Evolutionary conservation across 2,113 vertebrate genomes (phyloP), one percentile per base, ranked within the genome.

Genomic region (Silurus asotus): DNA sequence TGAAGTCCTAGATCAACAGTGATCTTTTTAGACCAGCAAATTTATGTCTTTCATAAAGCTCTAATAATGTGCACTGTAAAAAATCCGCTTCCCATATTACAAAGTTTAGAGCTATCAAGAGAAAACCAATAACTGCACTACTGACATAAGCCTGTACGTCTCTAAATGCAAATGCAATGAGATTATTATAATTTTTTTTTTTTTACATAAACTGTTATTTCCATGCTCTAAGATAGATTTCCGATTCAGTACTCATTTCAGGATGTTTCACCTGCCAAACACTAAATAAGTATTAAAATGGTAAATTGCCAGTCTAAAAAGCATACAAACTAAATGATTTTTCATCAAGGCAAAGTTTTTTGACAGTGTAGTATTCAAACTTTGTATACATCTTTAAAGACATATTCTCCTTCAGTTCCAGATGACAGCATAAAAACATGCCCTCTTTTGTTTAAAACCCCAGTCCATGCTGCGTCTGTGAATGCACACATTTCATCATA

Each of bases 401-500:
- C n/a, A n/a, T 67, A 56, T 85, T 55, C 20, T 51, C 59, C 7
- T 20, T 64, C 7, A 69, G 64, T 70, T 37, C 15, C 64, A 59
- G 64, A 65, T 81, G 77, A 58, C 23, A 14, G 28, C 11, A 25
- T 23, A 20, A 19, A 49, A 56, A 23, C 20, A 61, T 48, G 23
- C 45, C 78, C 56, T 37, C 45, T n/a, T 45, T 51, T 56, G 37
- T 37, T 75, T 86, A 56, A 53, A 20, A 55, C 5, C 67, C 11
- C 25, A 75, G 79, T 82, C 69, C 79, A 82, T 56, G 80, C 80
- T 82, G 59, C 6, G 25, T 55, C 70, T 82, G 25, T 82, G 58
- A 86, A 81, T 75, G 85, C 58, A 48, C 56, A 59, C 48, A 58
- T 76, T 86, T 75, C 59, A 76, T 86, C 85, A 82, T 82, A 76